Evolutionary conservation across 2,797 vertebrate genomes (phyloP), one percentile per base, ranked within the genome.

Genomic region (Paramormyrops hopkinsi): DNA sequence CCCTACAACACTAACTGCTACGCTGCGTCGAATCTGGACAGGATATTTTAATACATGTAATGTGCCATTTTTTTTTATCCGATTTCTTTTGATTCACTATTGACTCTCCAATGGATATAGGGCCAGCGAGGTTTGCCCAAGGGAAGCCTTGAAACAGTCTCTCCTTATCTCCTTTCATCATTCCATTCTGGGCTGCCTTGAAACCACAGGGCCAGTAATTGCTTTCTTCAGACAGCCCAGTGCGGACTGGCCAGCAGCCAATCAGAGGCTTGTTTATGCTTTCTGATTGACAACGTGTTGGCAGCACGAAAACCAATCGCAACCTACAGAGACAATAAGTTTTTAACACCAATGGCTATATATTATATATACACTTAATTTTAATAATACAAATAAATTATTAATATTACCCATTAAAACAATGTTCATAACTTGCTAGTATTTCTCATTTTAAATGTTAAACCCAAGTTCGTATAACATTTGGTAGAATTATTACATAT

Each of bases 211-310:
- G 95, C 96, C 97, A 97, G 97, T 98, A 98, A 98, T 98, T 97
- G 97, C 97, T 98, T 98, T 98, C 97, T 98, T 97, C 97, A 95
- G 96, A 96, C 96, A 97, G 96, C 97, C 97, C 96, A 94, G 96
- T 97, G 97, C 96, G 97, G 97, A 97, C 97, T 98, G 97, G 97
- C 97, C 95, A 96, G 95, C 97, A 97, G 96, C 98, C 98, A 99
- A 99, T 99, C 97, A 96, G 96, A 96, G 96, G 95, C 97, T 98
- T 98, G 97, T 99, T 98, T 98, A 99, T 97, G 97, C 97, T 98
- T 95, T 91, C 92, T 97, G 97, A 99, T 96, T 96, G 97, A 97
- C 98, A 96, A 95, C 92, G 76, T 88, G 89, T 94, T 98, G 97
- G 98, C 96, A 44, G 37, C 44, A 19, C 92, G 96, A 97, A 97